Base-by-base conservation (phyloP, 2,888 invertebrate species). In the Pollenia amentaria region DNA sequence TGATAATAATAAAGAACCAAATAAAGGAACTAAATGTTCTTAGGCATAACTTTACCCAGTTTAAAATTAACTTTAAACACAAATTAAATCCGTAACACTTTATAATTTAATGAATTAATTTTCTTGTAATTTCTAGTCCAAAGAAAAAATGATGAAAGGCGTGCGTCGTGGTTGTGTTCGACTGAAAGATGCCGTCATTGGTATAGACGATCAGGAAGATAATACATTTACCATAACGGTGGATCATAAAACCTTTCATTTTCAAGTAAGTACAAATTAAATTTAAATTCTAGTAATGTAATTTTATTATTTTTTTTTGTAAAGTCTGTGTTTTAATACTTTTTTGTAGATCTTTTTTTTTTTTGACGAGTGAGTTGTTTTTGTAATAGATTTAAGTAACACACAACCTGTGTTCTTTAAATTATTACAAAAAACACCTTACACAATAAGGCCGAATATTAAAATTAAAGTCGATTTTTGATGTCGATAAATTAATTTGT, bases 181-280 rank as follows among this genome's bases (percentile, higher is more conserved):
- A n/a, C 95, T 99, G 60, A 97, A 98, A 93, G 99, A 98, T 69
- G 99, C 99, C 1, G 97, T 99, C 60, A 98, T 99, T 91, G 99
- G 99, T 67, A 99, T 99, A 90, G 99, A 99, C 92, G 99, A 99
- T 93, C 99, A 99, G 93, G 99, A 99, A 93, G 99, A 99, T 94
- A 98, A 99, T 92, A 99, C 99, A 7, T 99, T 99, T 94, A 99
- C 99, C 69, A 98, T 99, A 91, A 99, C 99, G 7, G 99, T 99
- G 70, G 99, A 99, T 94, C 98, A 99, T 90, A 99, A 99, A 94
- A 99, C 99, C 14, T 99, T 99, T 94, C 99, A 99, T 94, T 99
- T 99, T 93, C 99, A 99, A 95, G 95, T 95, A 89, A 90, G 90
- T 88, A 72, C 1, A 6, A 42, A 4, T 42, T n/a, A 42, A 16